Evolutionary conservation across 1,140 invertebrate species (phyloP), one percentile per base, ranked within the genome.

Genomic region (Drosophila mayri): DNA sequence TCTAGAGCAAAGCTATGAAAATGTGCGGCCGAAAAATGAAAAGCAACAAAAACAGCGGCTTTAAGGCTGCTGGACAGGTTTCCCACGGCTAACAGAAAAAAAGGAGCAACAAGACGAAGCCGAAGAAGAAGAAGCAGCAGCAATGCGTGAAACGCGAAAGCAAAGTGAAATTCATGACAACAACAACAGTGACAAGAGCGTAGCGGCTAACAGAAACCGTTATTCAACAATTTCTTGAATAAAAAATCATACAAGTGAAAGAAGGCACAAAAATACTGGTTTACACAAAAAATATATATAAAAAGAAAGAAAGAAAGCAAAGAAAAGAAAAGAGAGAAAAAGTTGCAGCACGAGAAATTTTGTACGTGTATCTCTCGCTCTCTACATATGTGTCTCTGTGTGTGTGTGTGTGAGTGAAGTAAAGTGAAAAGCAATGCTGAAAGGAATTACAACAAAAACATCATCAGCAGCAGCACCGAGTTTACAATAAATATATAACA

Each of bases 171-270:
- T 90, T 90, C 80, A 84, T 75, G 81, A 78, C 58, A 75, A 63
- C 67, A 81, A 65, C 67, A 75, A 64, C 52, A 72, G 65, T 41
- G 47, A 70, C 40, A 46, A 52, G 25, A 70, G 47, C 66, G 46
- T 59, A 73, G 70, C 70, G 70, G 70, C 70, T 73, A 76, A 73
- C 72, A 71, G 76, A 90, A 88, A 88, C 84, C 84, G 84, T 87
- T 87, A 84, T 88, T 87, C 76, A 87, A 87, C 84, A 87, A 78
- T 88, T 87, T 88, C 80, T 83, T 88, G 77, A 80, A 84, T 76
- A 72, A 73, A 72, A 71, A 72, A 72, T 54, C 55, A 72, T 50
- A 88, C 87, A 88, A 87, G 84, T 90, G 85, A 88, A 88, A 88
- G 85, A 84, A 84, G 81, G 82, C 87, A 79, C 78, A 72, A 87